Evolutionary conservation across 1,140 invertebrate genomes (phyloP).

Genomic region (Venustaconcha ellipsiformis): DNA sequence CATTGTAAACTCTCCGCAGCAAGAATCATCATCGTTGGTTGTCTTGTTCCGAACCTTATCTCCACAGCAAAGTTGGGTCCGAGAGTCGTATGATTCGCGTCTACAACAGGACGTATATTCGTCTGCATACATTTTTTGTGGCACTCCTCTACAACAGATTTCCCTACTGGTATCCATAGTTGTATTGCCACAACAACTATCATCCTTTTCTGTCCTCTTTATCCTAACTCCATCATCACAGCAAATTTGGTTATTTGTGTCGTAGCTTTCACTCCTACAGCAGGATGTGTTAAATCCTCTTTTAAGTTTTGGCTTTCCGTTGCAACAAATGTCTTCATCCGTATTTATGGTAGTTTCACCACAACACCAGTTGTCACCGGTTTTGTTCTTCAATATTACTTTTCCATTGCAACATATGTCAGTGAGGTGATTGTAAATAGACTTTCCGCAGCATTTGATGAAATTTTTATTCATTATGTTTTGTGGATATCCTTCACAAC

Average conservation of each 20-base stretch:
- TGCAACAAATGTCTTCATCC: conserved; percentile 25
- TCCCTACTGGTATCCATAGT: conserved; percentile 19
- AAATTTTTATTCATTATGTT: background rate
- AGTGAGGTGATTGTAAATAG: background rate
- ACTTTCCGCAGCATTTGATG: conserved; percentile 9
- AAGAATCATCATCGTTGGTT: conserved; percentile 14
- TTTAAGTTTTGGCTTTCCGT: conserved; percentile 14
- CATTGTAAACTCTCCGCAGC: conserved; percentile 24
- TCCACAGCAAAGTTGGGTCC: conserved; percentile 24
- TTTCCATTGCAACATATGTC: conserved; percentile 12
- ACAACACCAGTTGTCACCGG: conserved; percentile 23
- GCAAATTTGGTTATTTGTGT: conserved; percentile 23
- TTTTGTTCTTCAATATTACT: conserved; percentile 8
- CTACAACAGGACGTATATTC: conserved; percentile 22
- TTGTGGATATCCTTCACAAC: conserved; percentile 9
- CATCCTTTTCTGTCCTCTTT: conserved; percentile 19
- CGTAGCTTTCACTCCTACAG: conserved; percentile 15
- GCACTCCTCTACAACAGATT: conserved; percentile 21
- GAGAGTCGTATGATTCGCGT: conserved; percentile 10
- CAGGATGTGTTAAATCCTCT: conserved; percentile 30
- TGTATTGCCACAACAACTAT: conserved; percentile 27
- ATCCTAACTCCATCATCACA: conserved; percentile 16
- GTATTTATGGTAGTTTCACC: conserved; percentile 24
- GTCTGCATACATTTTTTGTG: conserved; percentile 15
- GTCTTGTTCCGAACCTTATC: conserved; percentile 23